phyloP scores from a whole-genome alignment of 2,888 invertebrate species.

The Hemistola chrysoprasaria region DNA sequence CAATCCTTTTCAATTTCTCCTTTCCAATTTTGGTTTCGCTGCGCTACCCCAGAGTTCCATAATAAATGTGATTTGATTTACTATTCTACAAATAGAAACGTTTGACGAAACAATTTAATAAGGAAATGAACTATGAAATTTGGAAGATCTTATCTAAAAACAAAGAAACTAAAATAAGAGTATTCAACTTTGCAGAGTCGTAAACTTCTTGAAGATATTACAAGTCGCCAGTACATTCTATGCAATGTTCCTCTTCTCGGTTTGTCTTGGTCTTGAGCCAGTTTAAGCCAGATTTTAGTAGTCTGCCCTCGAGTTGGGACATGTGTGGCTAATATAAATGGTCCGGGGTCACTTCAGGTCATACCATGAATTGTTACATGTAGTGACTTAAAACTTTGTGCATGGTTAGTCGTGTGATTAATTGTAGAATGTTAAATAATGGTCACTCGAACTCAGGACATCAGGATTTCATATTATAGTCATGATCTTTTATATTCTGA shows the following conservation, averaged over 20 bases:
- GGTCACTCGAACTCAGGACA: no score
- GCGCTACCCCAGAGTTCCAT: no score
- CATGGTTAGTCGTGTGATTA: neutral
- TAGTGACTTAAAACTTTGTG: slow-evolving; percentile 2
- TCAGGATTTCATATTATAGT: no score
- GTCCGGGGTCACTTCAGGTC: slow-evolving; percentile 4
- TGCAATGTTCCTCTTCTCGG: slow-evolving; percentile 28
- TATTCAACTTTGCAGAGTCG: slow-evolving; percentile 6
- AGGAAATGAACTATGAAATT: slow-evolving; percentile 9
- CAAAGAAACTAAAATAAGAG: slow-evolving; percentile 11
- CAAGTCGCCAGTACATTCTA: slow-evolving; percentile 29
- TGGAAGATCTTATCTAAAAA: slow-evolving; percentile 15
- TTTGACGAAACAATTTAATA: slow-evolving; percentile 14
- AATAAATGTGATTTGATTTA: no score
- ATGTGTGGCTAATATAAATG: slow-evolving; percentile 17
- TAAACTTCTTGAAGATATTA: slow-evolving; percentile 22
- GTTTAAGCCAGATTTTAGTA: slow-evolving; percentile 26
- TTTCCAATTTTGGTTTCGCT: no score
- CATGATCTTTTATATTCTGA: no score
- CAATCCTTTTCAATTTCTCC: no score
- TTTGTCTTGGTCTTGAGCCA: slow-evolving; percentile 33
- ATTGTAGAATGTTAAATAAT: no score
- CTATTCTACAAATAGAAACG: no score
- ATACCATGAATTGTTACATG: neutral
- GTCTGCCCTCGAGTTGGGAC: slow-evolving; percentile 16